Percentiles rank a stretch among this genome's conserved stretches.
Conservation (phyloP, 2,797 vertebrate genomes). For the Sebastes steindachneri region DNA sequence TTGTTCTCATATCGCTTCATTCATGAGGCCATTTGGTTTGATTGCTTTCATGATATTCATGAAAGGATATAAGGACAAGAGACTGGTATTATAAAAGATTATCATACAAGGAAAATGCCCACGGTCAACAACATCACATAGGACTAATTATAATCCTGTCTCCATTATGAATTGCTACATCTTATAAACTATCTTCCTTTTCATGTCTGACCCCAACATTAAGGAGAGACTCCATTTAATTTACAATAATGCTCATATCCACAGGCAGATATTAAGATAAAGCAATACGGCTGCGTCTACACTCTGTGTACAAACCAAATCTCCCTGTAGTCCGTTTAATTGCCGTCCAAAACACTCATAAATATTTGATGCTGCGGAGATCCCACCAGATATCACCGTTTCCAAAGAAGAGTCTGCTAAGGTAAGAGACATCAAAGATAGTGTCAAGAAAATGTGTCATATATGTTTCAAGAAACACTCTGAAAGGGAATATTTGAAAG, state of each 20-base stretch:
- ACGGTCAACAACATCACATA: neutral
- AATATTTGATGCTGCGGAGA: conserved; percentile 69
- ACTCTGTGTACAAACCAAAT: conserved; percentile 19
- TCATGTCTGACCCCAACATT: conserved; percentile 9
- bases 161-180: conserved; percentile 3
- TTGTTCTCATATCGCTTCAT: neutral
- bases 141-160: neutral
- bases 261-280: conserved; percentile 33
- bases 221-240: conserved; percentile 7
- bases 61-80: neutral
- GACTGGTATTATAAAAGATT: neutral
- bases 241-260: conserved; percentile 24
- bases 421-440: conserved; percentile 77
- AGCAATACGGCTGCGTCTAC: neutral
- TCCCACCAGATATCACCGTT: conserved; percentile 63
- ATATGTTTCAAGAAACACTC: conserved; percentile 56
- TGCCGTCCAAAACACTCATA: conserved; percentile 66
- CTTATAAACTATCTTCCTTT: conserved; percentile 15
- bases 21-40: neutral
- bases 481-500: conserved; percentile 69
- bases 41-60: neutral
- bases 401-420: conserved; percentile 62
- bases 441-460: conserved; percentile 72
- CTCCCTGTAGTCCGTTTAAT: conserved; percentile 61
- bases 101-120: neutral